Evolutionary conservation across 2,113 vertebrate genomes (phyloP).

Genomic region (Condylura cristata): DNA sequence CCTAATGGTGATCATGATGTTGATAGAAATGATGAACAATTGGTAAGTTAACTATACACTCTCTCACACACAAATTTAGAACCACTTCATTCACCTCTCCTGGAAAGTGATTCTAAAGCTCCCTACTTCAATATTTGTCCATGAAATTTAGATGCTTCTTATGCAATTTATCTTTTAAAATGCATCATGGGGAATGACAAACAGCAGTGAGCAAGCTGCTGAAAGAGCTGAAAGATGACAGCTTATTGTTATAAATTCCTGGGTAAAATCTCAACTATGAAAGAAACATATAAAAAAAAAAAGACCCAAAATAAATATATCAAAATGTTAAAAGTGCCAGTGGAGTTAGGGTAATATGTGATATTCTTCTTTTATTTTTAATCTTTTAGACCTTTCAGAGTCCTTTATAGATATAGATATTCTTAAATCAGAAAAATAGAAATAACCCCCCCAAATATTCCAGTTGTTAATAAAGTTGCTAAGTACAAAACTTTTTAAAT

Average conservation of each 20-base stretch:
- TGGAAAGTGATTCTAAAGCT: constrained; percentile 6
- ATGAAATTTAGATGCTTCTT: constrained; percentile 5
- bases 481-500: background rate
- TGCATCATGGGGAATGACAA: background rate
- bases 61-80: background rate
- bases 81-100: background rate
- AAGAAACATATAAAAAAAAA: background rate
- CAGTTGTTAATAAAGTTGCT: background rate
- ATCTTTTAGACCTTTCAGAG: background rate
- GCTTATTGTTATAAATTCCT: background rate
- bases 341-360: background rate
- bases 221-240: background rate
- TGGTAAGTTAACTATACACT: background rate
- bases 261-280: background rate
- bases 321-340: background rate
- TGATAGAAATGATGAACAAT: constrained; percentile 8
- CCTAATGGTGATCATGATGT: background rate
- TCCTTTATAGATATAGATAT: background rate
- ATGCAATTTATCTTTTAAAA: constrained; percentile 45
- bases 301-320: constrained; percentile 8
- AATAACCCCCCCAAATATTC: background rate
- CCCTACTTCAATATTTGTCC: background rate
- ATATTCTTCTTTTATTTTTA: background rate
- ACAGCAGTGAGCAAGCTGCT: constrained; percentile 13
- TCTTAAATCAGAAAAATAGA: constrained; percentile 15